These are phyloP conservation scores for Heliconius cydno DNA, from an alignment of 2,888 invertebrate species.

Conservation along the genomic window DNA sequence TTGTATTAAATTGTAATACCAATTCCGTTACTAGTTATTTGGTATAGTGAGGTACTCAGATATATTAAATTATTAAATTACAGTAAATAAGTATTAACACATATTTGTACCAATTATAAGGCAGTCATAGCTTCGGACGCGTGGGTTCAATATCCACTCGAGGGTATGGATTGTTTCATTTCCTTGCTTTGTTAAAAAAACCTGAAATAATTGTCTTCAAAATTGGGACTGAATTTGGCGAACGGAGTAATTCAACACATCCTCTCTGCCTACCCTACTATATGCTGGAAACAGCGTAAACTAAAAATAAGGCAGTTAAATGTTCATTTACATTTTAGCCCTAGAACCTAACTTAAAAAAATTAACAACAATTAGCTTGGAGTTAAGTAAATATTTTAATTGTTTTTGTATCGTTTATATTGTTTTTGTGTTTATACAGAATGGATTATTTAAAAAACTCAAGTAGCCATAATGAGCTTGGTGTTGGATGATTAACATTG, in stretches of 20 bases:
- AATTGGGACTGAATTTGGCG: too few species aligned
- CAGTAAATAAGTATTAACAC: neutral
- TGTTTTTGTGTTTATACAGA: neutral
- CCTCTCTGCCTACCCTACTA: neutral
- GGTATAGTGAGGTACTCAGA: neutral
- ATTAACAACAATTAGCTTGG: neutral
- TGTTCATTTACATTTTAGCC: neutral
- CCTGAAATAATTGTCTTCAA: too few species aligned
- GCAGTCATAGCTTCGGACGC: too few species aligned
- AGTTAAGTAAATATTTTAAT: conserved; percentile 9
- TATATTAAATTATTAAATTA: neutral
- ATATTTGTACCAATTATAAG: neutral
- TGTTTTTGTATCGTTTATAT: neutral
- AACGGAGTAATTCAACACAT: too few species aligned
- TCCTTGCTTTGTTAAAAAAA: too few species aligned
- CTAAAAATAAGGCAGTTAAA: neutral
- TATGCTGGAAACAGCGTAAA: neutral
- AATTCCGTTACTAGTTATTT: neutral
- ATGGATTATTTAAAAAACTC: conserved; percentile 2
- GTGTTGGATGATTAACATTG: conserved; percentile 23
- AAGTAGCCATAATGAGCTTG: conserved; percentile 6
- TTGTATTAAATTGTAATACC: neutral
- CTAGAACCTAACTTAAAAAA: neutral
- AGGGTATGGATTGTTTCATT: too few species aligned
- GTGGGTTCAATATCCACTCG: too few species aligned